Evolutionary conservation across 1,140 invertebrate genomes (phyloP).

Genomic region (Antheraea mylitta): DNA sequence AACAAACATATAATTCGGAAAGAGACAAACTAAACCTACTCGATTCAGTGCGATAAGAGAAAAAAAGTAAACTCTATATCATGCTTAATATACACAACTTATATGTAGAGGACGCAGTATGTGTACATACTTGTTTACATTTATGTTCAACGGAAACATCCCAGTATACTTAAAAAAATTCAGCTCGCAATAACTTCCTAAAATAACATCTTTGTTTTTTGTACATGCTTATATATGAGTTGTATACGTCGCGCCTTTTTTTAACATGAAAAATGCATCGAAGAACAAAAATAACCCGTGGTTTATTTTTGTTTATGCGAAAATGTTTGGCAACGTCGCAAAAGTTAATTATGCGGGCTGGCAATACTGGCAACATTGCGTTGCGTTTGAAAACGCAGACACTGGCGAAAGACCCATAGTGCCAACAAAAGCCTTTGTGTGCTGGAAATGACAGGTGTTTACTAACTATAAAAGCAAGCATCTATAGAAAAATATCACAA

Average conservation of each 20-base stretch:
- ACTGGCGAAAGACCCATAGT: slow-evolving; percentile 3
- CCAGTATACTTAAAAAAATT: not conserved
- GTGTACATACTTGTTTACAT: not conserved
- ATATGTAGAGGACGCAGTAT: too few species aligned
- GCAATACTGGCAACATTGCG: slow-evolving; percentile 4
- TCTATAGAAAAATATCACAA: slow-evolving; percentile 1
- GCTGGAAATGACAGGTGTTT: slow-evolving; percentile 9
- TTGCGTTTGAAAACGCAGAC: slow-evolving; percentile 7
- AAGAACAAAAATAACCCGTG: slow-evolving; percentile 13
- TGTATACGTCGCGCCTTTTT: not conserved
- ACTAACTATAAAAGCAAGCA: slow-evolving; percentile 1
- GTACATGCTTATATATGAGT: too few species aligned
- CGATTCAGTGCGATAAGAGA: too few species aligned
- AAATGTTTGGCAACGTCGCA: slow-evolving; percentile 22
- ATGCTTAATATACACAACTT: too few species aligned
- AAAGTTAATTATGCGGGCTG: slow-evolving; percentile 2
- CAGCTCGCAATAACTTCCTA: not conserved
- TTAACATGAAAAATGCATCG: slow-evolving; percentile 33
- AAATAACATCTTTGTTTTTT: not conserved
- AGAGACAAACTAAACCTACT: too few species aligned
- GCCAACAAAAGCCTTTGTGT: slow-evolving; percentile 4
- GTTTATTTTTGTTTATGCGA: slow-evolving; percentile 1
- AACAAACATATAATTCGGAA: too few species aligned
- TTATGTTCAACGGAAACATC: not conserved
- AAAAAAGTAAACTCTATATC: too few species aligned